Conservation (phyloP, 2,113 vertebrate species). For the Corythaixoides concolor region DNA sequence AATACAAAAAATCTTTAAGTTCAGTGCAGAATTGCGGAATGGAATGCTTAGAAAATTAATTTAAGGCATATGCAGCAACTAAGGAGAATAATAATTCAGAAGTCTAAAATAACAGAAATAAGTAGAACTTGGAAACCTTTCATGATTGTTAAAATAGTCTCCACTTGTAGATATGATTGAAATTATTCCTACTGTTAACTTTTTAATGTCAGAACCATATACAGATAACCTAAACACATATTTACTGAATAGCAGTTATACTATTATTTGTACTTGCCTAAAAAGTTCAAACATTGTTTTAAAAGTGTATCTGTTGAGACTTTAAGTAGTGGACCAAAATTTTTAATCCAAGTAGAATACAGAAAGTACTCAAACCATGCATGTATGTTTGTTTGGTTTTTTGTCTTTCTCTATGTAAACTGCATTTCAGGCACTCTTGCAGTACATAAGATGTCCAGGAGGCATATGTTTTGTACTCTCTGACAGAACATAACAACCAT, state of each 20-base stretch:
- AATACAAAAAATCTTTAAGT: not conserved
- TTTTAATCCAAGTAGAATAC: not conserved
- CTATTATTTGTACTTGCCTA: not conserved
- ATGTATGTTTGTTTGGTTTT: not conserved
- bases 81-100: not conserved
- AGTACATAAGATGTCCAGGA: not conserved
- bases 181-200: not conserved
- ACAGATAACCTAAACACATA: not conserved
- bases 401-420: not conserved
- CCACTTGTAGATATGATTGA: not conserved
- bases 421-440: not conserved
- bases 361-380: not conserved
- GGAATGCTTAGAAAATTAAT: not conserved
- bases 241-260: not conserved
- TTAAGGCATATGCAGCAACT: not conserved
- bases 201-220: not conserved
- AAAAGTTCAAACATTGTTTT: not conserved
- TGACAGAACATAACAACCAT: not conserved
- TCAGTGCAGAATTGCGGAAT: not conserved
- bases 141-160: not conserved
- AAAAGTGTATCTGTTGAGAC: not conserved
- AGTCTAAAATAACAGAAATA: not conserved
- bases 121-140: not conserved
- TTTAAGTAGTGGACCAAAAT: not conserved
- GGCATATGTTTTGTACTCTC: not conserved